phyloP scores from a whole-genome alignment of 2,113 vertebrate species.

The Platycercus adscitus region DNA sequence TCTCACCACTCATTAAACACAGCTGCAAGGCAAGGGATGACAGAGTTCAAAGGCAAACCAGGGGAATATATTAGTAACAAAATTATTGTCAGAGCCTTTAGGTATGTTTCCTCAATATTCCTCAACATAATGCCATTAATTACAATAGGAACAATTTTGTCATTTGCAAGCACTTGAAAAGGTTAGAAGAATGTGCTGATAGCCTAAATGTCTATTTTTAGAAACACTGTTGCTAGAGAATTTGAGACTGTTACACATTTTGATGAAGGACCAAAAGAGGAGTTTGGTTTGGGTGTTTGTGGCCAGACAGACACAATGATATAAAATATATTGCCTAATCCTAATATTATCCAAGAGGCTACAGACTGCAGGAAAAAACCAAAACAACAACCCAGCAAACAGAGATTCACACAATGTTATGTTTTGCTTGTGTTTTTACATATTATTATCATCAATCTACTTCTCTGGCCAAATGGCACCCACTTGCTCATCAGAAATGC shows the following conservation, averaged over 20 bases:
- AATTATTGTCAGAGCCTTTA: slow-evolving; percentile 74
- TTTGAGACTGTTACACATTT: background rate
- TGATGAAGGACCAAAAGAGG: background rate
- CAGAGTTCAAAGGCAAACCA: slow-evolving; percentile 78
- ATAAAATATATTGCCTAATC: background rate
- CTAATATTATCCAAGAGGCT: background rate
- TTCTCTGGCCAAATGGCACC: slow-evolving; percentile 56
- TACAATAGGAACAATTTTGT: slow-evolving; percentile 66
- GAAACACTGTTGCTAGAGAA: slow-evolving; percentile 2
- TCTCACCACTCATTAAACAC: slow-evolving; percentile 82
- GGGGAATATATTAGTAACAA: slow-evolving; percentile 79
- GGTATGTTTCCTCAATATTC: slow-evolving; percentile 68
- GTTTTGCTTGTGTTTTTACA: slow-evolving; percentile 35
- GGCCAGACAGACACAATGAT: background rate
- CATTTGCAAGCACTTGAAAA: slow-evolving; percentile 54
- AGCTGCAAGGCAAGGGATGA: slow-evolving; percentile 77
- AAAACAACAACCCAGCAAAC: background rate
- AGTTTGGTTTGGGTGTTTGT: background rate
- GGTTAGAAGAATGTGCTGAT: slow-evolving; percentile 44
- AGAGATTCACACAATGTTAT: background rate
- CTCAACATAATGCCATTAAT: slow-evolving; percentile 64
- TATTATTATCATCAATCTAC: slow-evolving; percentile 43
- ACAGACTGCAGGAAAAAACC: background rate
- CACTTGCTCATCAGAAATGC: slow-evolving; percentile 59
- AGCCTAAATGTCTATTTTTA: slow-evolving; percentile 29